A percentile compares a stretch with the other conserved stretches of the same genome.
Evolutionary conservation across 2,888 invertebrate genomes (phyloP).

Genomic region (Polymixis lichenea): DNA sequence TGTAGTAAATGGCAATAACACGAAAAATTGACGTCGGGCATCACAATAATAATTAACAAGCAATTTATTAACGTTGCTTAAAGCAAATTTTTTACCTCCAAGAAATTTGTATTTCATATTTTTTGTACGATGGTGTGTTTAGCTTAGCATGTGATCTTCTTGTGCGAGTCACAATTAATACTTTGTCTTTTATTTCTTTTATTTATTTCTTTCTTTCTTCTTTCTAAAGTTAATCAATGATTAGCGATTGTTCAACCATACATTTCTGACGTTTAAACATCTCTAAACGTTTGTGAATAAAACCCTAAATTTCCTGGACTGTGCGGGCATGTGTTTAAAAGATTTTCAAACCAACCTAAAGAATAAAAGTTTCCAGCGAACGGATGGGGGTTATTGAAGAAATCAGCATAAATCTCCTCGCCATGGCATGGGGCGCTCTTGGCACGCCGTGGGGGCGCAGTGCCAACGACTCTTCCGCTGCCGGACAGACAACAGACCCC

Average conservation of each 20-base stretch:
- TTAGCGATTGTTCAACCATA: too few species aligned
- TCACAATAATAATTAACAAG: not conserved
- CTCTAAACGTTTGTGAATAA: too few species aligned
- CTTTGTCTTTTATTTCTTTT: too few species aligned
- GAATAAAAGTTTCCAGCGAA: constrained; percentile 33
- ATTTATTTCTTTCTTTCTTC: too few species aligned
- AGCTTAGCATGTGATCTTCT: too few species aligned
- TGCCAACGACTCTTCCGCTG: constrained; percentile 66
- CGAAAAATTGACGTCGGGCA: not conserved
- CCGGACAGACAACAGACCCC: constrained; percentile 55
- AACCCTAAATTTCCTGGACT: not conserved
- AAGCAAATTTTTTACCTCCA: too few species aligned
- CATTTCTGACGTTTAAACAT: too few species aligned
- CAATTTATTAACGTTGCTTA: too few species aligned
- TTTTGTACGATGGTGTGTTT: too few species aligned
- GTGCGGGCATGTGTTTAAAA: not conserved
- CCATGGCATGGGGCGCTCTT: constrained; percentile 51
- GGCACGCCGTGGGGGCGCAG: constrained; percentile 58
- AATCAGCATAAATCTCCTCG: constrained; percentile 68
- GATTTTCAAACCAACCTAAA: constrained; percentile 10
- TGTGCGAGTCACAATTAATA: too few species aligned
- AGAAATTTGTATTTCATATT: too few species aligned
- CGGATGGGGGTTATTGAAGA: constrained; percentile 63
- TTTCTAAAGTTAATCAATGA: too few species aligned
- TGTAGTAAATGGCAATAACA: not conserved